Percentiles rank a stretch among this genome's conserved stretches.
phyloP scores from a whole-genome alignment of 2,797 vertebrate species.

The Pangasius larnaudii region DNA sequence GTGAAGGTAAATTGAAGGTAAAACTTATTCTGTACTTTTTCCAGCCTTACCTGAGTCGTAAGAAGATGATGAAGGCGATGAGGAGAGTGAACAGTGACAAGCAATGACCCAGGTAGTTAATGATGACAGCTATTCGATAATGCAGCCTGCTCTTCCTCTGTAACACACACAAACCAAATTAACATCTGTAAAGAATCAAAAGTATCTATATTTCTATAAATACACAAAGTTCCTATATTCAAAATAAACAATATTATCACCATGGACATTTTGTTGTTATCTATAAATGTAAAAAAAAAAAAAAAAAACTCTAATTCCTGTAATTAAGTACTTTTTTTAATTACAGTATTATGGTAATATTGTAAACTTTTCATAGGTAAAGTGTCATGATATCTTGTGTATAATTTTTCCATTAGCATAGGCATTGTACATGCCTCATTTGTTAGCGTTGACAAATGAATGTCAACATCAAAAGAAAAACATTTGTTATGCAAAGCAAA shows the following conservation, averaged over 20 bases:
- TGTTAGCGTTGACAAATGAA: neutral
- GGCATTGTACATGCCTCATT: neutral
- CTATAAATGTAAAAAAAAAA: too few relatives aligned
- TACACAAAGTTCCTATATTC: neutral
- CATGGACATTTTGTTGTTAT: neutral
- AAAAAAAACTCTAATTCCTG: too few relatives aligned
- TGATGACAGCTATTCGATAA: constrained; percentile 79
- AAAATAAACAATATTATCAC: neutral
- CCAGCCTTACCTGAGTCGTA: constrained; percentile 79
- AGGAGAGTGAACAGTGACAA: constrained; percentile 81
- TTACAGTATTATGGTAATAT: neutral
- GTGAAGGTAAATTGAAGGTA: too few relatives aligned
- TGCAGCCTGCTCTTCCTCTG: constrained; percentile 84
- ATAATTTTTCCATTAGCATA: neutral
- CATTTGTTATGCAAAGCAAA: neutral
- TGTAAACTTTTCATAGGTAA: neutral
- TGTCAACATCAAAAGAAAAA: neutral
- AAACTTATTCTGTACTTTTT: neutral
- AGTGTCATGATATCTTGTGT: neutral
- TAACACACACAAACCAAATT: constrained; percentile 20
- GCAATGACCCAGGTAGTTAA: constrained; percentile 87
- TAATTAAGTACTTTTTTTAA: too few relatives aligned
- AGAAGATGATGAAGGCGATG: constrained; percentile 82
- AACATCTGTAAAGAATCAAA: neutral
- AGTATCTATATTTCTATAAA: neutral